Percentiles rank a stretch among this genome's conserved stretches.
These are phyloP conservation scores for Zaprionus kolodkinae DNA, from an alignment of 1,140 invertebrate species.

Conservation along the genomic window DNA sequence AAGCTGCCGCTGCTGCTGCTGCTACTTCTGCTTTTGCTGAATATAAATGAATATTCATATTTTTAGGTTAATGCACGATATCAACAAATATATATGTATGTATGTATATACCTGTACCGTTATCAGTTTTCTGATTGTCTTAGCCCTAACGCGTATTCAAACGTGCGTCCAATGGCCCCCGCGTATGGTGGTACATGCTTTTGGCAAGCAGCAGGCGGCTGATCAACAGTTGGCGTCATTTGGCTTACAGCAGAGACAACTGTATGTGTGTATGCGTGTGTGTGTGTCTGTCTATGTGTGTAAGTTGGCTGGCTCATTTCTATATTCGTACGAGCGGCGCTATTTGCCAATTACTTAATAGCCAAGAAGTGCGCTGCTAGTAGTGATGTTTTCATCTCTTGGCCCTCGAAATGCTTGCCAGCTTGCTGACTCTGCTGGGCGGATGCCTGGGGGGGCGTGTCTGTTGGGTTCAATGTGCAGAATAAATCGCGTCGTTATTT, in stretches of 20 bases:
- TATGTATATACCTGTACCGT: background rate
- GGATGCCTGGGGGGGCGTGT: slow-evolving; percentile 23
- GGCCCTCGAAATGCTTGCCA: slow-evolving; percentile 52
- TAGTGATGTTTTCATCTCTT: slow-evolving; percentile 15
- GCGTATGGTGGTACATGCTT: slow-evolving; percentile 29
- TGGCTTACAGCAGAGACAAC: background rate
- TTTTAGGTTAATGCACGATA: slow-evolving; percentile 63
- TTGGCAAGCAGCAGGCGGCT: slow-evolving; percentile 34
- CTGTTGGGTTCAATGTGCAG: slow-evolving; percentile 33
- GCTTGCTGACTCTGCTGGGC: slow-evolving; percentile 20
- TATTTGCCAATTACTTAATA: slow-evolving; percentile 76
- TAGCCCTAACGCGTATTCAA: background rate
- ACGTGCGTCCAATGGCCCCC: slow-evolving; percentile 1
- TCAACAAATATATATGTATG: background rate
- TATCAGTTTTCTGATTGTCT: background rate
- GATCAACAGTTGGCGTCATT: slow-evolving; percentile 55
- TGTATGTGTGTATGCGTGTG: background rate
- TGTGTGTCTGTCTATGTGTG: background rate
- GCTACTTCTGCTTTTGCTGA: background rate
- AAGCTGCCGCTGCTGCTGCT: slow-evolving; percentile 8
- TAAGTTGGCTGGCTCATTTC: slow-evolving; percentile 42
- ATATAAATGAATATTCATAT: slow-evolving; percentile 32
- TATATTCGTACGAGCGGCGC: slow-evolving; percentile 49
- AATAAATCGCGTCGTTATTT: slow-evolving; percentile 49
- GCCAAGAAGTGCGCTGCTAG: slow-evolving; percentile 50